Conservation (phyloP, 1,140 invertebrate species). For the Tetragonula clypearis region DNA sequence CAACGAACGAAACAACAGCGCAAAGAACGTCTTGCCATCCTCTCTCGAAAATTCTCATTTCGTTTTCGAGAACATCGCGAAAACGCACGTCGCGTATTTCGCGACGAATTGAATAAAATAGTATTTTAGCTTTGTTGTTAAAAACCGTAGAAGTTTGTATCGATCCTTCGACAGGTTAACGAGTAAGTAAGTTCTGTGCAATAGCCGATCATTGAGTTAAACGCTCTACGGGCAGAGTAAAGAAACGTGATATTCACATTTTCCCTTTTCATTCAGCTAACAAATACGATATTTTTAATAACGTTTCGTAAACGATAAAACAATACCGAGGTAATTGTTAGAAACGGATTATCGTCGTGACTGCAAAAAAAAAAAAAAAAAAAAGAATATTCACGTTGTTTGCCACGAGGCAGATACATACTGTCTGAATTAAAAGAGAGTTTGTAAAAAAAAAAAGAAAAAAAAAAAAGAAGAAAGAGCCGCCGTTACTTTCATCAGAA, state of each 20-base stretch:
- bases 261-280: not conserved
- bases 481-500: conserved; percentile 10
- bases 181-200: not conserved
- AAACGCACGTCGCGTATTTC: not conserved
- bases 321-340: not conserved
- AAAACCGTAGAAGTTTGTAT: not conserved
- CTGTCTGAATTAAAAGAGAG: not conserved
- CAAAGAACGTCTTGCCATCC: conserved; percentile 6
- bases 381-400: not conserved
- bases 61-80: not conserved
- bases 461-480: no score
- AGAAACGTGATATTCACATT: conserved; percentile 28
- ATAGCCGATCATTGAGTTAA: not conserved
- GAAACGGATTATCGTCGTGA: not conserved
- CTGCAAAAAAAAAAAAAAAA: not conserved
- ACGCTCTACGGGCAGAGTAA: not conserved
- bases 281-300: conserved; percentile 10
- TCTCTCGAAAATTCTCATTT: not conserved
- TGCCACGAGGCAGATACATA: not conserved
- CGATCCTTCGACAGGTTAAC: not conserved
- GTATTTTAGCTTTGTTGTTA: not conserved
- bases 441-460: no score
- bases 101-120: not conserved
- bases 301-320: not conserved
- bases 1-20: conserved; percentile 32